These are phyloP conservation scores for Axea sp. DNA, from an alignment of 2,888 invertebrate species.

Conservation along the genomic window DNA sequence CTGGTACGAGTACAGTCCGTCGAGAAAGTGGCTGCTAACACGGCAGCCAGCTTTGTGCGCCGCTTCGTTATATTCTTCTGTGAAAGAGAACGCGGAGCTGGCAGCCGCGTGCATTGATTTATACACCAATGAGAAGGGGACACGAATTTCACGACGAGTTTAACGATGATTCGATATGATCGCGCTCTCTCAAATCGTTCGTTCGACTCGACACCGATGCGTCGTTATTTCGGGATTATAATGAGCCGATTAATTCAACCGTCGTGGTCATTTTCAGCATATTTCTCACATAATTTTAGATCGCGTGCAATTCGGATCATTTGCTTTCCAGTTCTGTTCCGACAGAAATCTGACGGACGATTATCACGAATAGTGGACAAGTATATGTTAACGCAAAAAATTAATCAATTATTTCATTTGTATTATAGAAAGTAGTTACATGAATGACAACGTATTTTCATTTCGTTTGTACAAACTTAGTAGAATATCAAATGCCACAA, in stretches of 20 bases:
- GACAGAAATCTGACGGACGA: no score
- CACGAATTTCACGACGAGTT: conserved; percentile 52
- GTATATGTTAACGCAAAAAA: no score
- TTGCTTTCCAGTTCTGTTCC: no score
- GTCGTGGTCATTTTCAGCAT: neutral
- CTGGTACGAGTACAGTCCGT: conserved; percentile 60
- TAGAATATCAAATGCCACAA: no score
- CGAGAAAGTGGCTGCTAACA: conserved; percentile 43
- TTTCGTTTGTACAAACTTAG: no score
- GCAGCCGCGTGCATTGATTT: conserved; percentile 59
- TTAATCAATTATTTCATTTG: no score
- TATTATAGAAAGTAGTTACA: no score
- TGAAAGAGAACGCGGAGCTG: conserved; percentile 59
- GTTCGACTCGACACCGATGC: conserved; percentile 2
- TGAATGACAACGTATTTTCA: no score
- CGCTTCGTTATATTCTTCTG: conserved; percentile 59
- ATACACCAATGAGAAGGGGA: conserved; percentile 56
- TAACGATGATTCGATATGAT: conserved; percentile 53
- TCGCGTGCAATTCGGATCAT: neutral
- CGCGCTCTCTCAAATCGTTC: conserved; percentile 32
- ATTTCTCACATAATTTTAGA: neutral
- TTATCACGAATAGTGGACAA: no score
- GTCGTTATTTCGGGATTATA: conserved; percentile 3
- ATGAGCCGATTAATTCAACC: conserved; percentile 7
- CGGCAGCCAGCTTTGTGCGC: conserved; percentile 14